Evolutionary conservation across 2,888 invertebrate species (phyloP).

Genomic region (Dolomedes plantarius): DNA sequence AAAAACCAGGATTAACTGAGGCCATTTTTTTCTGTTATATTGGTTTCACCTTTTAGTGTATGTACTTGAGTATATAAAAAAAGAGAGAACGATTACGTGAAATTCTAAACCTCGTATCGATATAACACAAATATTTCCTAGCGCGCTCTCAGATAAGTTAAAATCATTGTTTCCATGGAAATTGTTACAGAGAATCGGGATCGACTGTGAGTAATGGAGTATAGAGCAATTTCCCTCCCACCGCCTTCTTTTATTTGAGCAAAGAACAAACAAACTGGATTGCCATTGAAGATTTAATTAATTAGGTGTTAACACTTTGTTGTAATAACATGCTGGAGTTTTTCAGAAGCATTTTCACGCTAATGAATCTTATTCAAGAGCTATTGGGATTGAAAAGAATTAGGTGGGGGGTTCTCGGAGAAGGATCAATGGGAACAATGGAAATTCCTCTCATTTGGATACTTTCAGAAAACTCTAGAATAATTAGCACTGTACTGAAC

Average conservation of each 20-base stretch:
- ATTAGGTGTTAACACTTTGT: neutral
- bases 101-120: no score
- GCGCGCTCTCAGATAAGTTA: neutral
- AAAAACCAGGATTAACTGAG: no score
- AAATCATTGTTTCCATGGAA: neutral
- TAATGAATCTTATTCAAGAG: slow-evolving; percentile 1
- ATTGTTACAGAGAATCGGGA: neutral
- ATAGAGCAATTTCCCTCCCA: no score
- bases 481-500: neutral
- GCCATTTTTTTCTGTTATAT: no score
- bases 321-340: neutral
- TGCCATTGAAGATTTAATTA: slow-evolving; percentile 1
- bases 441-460: neutral
- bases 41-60: no score
- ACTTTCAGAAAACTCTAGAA: neutral
- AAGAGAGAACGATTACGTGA: no score
- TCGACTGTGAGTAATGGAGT: no score
- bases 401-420: neutral
- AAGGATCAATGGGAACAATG: neutral
- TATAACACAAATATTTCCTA: neutral
- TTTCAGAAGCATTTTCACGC: neutral
- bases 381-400: neutral
- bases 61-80: no score
- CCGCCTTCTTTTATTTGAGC: neutral
- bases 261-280: neutral